Evolutionary conservation across 2,888 invertebrate species (phyloP).

Genomic region (Drosophila subquinaria): DNA sequence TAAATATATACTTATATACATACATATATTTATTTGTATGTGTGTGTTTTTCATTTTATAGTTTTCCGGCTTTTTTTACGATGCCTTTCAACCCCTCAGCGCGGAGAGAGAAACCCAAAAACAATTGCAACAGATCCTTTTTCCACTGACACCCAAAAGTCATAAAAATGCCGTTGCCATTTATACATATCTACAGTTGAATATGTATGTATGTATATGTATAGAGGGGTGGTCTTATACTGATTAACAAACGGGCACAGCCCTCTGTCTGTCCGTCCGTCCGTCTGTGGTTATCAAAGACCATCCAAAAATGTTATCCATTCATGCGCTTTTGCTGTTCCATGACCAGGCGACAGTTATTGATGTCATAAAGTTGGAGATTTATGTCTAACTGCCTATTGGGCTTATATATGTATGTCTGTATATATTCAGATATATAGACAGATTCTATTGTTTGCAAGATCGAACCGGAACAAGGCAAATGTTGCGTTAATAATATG

Average conservation of each 20-base stretch:
- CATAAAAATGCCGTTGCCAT: conserved; percentile 78
- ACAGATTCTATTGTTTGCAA: conserved; percentile 43
- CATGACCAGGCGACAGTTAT: conserved; percentile 72
- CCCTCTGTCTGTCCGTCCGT: conserved; percentile 16
- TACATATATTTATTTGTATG: conserved; percentile 33
- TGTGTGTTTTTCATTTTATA: conserved; percentile 78
- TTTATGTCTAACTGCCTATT: conserved; percentile 66
- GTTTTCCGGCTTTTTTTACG: conserved; percentile 79
- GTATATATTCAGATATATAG: conserved; percentile 19
- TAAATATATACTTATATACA: conserved; percentile 33
- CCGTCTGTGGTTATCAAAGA: conserved; percentile 67
- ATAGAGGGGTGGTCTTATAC: conserved; percentile 52
- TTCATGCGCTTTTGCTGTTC: conserved; percentile 56
- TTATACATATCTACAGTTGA: conserved; percentile 42
- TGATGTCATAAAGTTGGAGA: conserved; percentile 81
- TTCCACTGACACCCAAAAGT: conserved; percentile 70
- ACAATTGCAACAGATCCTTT: conserved; percentile 80
- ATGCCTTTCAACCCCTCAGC: conserved; percentile 66
- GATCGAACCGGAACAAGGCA: conserved; percentile 32
- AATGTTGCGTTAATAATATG: conserved; percentile 56
- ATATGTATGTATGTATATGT: conserved; percentile 9
- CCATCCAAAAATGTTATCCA: conserved; percentile 54
- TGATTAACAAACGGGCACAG: conserved; percentile 63
- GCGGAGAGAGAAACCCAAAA: conserved; percentile 42
- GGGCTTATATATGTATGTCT: conserved; percentile 52